Evolutionary conservation across 2,888 invertebrate genomes (phyloP), one percentile per base, ranked within the genome.

Genomic region (Tenthredo mesomela): DNA sequence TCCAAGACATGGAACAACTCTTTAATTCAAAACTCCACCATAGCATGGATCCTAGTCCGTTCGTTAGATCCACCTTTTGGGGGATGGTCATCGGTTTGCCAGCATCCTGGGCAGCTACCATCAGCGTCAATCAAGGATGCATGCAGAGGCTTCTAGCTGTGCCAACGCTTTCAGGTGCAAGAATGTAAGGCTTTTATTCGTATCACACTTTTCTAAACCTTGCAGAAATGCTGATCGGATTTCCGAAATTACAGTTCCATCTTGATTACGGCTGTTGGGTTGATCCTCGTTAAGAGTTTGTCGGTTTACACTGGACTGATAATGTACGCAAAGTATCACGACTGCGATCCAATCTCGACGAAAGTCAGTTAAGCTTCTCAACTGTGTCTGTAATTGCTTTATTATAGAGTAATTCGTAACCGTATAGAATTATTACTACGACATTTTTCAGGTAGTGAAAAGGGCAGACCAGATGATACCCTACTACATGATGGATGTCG

Each of bases 401-500:
- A 10, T 12, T 12, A 21, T 12, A 21, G 10, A 58, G 2, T 25
- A 21, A 58, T 58, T 21, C 40, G 40, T 43, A 1, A 10, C 40
- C 10, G n/a, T n/a, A 6, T 43, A 10, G 10, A 43, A 43, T 43
- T 43, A 43, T 43, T 10, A 43, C 40, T 10, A 2, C 40, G 2
- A 43, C 61, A 61, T 21, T 61, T 54, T 21, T 7, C 70, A 92
- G 92, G 85, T 87, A 10, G 88, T 92, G 1, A 84, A 88, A 40
- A 89, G 88, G 71, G 88, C 89, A 5, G 92, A 94, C 84, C 94
- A 96, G 95, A 92, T 96, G 21, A 94, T 97, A 3, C 96, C 97
- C 0, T 95, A 95, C 89, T 97, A 96, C 89, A 95, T 97, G 6
- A 96, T 97, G 94, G 96, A 96, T 88, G 94, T 96, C 15, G 95